These are phyloP conservation scores for Heterochromis multidens DNA, from an alignment of 2,113 vertebrate genomes.

Conservation along the genomic window DNA sequence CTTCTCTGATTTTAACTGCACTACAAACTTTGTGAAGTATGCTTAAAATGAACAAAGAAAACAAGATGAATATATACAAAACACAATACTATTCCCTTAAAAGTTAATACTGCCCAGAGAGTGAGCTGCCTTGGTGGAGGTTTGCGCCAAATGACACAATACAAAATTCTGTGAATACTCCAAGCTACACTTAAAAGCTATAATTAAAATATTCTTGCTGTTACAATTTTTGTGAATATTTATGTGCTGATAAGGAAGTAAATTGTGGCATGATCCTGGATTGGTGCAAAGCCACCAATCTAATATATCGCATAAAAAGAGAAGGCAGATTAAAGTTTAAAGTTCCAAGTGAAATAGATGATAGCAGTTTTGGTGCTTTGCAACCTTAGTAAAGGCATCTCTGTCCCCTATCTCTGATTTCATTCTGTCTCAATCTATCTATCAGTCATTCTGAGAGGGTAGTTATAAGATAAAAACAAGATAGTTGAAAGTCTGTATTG, in stretches of 20 bases:
- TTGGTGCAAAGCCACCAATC: neutral
- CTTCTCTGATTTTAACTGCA: too few species aligned
- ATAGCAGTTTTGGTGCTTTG: neutral
- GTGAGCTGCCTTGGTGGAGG: too few species aligned
- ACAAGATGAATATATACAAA: too few species aligned
- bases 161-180: neutral
- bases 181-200: neutral
- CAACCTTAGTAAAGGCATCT: constrained; percentile 16
- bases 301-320: neutral
- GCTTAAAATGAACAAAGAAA: too few species aligned
- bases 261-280: neutral
- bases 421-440: neutral
- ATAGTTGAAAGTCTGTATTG: constrained; percentile 43
- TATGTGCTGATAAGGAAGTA: neutral
- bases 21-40: too few species aligned
- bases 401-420: neutral
- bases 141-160: too few species aligned
- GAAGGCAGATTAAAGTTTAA: neutral
- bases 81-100: too few species aligned
- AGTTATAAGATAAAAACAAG: constrained; percentile 49
- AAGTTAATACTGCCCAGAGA: too few species aligned
- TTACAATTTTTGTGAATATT: neutral
- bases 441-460: constrained; percentile 21
- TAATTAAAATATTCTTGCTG: neutral
- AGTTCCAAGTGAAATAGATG: neutral